Base-by-base conservation (phyloP, 2,888 invertebrate genomes). In the Conops quadrifasciatus region DNA sequence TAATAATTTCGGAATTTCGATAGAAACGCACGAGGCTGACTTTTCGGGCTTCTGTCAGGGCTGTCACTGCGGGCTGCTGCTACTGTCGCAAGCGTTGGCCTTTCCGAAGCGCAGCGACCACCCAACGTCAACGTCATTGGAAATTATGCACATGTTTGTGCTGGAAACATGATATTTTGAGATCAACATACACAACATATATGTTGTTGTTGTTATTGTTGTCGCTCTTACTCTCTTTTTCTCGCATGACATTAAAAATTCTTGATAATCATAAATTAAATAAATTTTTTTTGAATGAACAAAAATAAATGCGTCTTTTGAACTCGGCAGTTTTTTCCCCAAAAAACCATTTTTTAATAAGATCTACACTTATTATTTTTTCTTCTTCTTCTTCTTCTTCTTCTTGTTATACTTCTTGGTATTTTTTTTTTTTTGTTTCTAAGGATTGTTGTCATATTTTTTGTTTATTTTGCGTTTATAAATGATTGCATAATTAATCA, bases 401-500 rank as follows among this genome's bases (percentile, higher is more conserved):
- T 26, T 58, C 21, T 26, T n/a, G 16, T 58, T 11, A 26, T 58
- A 58, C 16, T 19, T 60, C 30, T 11, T 26, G 2, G 9, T 15
- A 26, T 3, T 60, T 36, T 60, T 36, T 36, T 60, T 60, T 36
- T 16, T 7, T 2, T 7, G 2, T 9, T 5, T 3, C 16, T n/a
- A 60, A 64, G 24, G 24, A 11, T 16, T 59, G 28, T 30, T 30
- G 21, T n/a, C 26, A 59, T 2, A 26, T 26, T n/a, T 59, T 28
- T 9, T 24, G 15, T 26, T 16, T 63, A 19, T 16, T 24, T 45
- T 47, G 13, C 15, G n/a, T 21, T 24, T 19, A 24, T 15, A 53
- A 53, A 67, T 36, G n/a, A 67, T 47, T 59, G 67, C 26, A 60
- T 60, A 67, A 67, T 67, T 67, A 67, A 67, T 67, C 67, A 67